Evolutionary conservation across 2,113 vertebrate species (phyloP), one percentile per base, ranked within the genome.

Genomic region (Tragulus kanchil): DNA sequence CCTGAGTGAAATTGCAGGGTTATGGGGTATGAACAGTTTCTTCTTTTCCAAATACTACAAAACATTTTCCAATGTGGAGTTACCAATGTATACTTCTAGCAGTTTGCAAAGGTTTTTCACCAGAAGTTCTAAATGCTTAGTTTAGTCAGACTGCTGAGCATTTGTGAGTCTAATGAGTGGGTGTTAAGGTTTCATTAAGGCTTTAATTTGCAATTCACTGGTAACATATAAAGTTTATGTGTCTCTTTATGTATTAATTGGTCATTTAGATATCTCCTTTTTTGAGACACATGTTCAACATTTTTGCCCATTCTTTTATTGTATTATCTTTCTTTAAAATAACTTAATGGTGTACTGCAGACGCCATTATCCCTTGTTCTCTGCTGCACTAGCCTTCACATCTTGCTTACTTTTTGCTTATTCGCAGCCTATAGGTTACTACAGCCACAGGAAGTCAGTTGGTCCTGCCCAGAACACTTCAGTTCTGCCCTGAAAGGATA

Each of bases 191-290:
- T 28, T 83, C 42, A 69, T 67, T 91, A 52, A 26, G 21, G 31
- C 61, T 96, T 95, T 82, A 88, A 73, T 91, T 94, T 90, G 28
- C 23, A 83, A 83, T 90, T 97, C 26, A 45, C 16, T 73, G 52
- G 31, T 88, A 56, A 93, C 11, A 13, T 92, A 67, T 65, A 25
- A 91, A 85, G 45, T 78, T 82, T 7, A n/a, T 62, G 0, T 67
- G 28, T 19, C n/a, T 88, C 56, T 28, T 88, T 16, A 61, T 87
- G 69, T 58, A 86, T 73, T 89, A 69, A 59, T 61, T 77, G 52
- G 11, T 25, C 5, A 8, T 85, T 75, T 96, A 45, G 56, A 75
- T 31, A 85, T 67, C 75, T 79, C 45, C 62, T 82, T 89, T 73
- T 54, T n/a, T 93, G 64, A 87, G 25, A 5, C 50, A 1, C 26